phyloP scores from a whole-genome alignment of 2,113 vertebrate genomes.

The Myotis brandtii region DNA sequence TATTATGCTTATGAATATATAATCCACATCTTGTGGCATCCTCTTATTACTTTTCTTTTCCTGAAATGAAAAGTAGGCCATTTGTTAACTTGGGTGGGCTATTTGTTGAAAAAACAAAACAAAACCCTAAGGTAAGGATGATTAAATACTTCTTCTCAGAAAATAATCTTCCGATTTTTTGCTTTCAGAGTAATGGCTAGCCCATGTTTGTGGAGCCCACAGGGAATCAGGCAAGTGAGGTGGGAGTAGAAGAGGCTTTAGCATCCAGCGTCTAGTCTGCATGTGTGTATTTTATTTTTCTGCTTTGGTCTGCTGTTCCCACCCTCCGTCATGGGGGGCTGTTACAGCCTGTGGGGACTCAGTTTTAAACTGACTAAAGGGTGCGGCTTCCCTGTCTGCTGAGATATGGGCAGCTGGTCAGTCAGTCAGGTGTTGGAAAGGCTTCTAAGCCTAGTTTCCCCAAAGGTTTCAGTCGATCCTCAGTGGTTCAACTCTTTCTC shows the following conservation, averaged over 20 bases:
- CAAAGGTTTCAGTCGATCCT: neutral
- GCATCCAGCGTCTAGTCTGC: rapidly evolving
- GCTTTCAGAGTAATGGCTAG: neutral
- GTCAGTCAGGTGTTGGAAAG: neutral
- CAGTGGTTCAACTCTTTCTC: neutral
- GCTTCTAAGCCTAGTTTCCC: neutral
- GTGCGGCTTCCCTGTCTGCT: neutral
- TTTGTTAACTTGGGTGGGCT: neutral
- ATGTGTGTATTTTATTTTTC: neutral
- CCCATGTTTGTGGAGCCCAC: neutral
- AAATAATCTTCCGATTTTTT: neutral
- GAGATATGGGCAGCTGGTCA: neutral
- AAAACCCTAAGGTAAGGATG: neutral
- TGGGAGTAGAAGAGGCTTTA: no score
- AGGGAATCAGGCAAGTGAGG: neutral
- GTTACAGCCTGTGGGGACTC: neutral
- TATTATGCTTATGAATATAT: neutral
- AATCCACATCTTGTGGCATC: neutral
- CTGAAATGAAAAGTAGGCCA: neutral
- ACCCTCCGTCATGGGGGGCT: rapidly evolving
- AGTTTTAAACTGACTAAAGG: neutral
- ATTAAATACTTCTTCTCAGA: neutral
- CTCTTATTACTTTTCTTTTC: neutral
- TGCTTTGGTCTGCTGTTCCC: neutral
- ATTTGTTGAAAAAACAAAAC: neutral